phyloP scores from a whole-genome alignment of 1,140 invertebrate genomes.

The Cepaea nemoralis region DNA sequence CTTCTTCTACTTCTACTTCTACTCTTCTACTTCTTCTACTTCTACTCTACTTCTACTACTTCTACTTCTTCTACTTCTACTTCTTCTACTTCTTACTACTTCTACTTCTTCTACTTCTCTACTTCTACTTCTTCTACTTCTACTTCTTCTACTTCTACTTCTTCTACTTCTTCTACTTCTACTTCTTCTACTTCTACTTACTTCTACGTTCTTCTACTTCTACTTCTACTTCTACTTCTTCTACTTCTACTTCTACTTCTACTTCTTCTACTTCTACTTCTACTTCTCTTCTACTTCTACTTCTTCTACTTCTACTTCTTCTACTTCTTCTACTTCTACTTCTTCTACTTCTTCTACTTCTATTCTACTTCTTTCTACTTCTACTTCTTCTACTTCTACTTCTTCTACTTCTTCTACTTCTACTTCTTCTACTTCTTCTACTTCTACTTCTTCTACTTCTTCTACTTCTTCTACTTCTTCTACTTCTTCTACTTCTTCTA shows the following conservation, averaged over 20 bases:
- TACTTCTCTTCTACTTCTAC: neutral
- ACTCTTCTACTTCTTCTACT: no score
- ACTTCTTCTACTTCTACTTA: neutral
- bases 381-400: neutral
- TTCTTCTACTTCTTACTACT: no score
- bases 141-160: neutral
- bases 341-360: neutral
- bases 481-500: no score
- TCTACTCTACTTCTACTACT: no score
- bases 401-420: no score
- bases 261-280: neutral
- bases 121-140: neutral
- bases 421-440: no score
- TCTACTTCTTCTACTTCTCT: neutral
- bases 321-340: neutral
- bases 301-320: neutral
- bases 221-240: neutral
- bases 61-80: no score
- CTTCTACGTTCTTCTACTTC: neutral
- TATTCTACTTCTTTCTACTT: neutral
- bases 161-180: neutral
- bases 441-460: no score
- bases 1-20: no score
- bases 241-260: neutral
- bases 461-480: no score